Base-by-base conservation (phyloP, 35 echinoderm and acorn worm species). In the Diadema setosum region DNA sequence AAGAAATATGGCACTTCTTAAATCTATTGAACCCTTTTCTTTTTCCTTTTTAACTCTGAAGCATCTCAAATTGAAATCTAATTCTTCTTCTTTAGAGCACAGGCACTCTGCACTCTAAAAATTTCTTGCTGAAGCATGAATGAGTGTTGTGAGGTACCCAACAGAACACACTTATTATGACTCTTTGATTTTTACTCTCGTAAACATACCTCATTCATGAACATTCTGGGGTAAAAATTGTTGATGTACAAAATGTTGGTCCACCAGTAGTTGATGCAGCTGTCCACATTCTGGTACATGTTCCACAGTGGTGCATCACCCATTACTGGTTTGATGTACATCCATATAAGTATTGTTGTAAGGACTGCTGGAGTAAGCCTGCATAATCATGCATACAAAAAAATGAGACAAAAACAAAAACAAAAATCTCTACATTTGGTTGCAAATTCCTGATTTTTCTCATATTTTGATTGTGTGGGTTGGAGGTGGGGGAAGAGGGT, bases 201-300 rank as follows among this genome's bases (percentile, higher is more conserved):
- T n/a, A n/a, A 4, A 30, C 31, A 55, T 55, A 78, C 73, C 73
- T 78, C 73, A 8, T 78, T 0, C 20, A 9, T 25, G n/a, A 78
- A 78, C 7, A 9, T 42, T 41, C 9, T 89, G 15, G 95, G 95
- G 8, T 85, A 84, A 23, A 98, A 35, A 48, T 98, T 98, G 57
- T 98, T 98, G 59, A 98, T 89, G 58, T 94, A 98, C 41, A 98
- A 23, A 16, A 98, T 57, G 58, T 98, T 94, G 1, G 91, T 87
- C 95, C 95, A 98, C 95, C 95, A 98, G 18, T 91, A 91, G 3
- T 98, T 63, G 35, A n/a, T 40, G 65, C 95, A 98, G 73, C 2
- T 42, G 1, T 78, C 73, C 6, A 18, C 37, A 36, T 78, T 78
- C 73, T 78, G 36, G 21, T 64, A 27, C 17, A 33, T 12, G 3